Base-by-base conservation (phyloP, 1,140 invertebrate genomes). In the Mizuhopecten yessoensis region DNA sequence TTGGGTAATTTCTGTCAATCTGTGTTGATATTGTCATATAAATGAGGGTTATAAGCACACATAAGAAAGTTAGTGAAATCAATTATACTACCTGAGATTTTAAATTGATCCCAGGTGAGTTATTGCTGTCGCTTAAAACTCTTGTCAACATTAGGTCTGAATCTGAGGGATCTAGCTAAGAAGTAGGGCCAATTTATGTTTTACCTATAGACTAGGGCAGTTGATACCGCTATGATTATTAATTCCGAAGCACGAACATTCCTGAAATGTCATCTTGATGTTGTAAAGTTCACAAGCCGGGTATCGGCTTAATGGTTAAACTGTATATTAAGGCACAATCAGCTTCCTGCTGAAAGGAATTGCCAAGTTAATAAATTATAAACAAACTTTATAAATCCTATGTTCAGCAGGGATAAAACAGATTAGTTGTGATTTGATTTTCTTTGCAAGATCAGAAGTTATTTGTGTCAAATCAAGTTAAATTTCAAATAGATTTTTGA, bases 1-100 rank as follows among this genome's bases (percentile, higher is more conserved):
- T 90, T 87, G 87, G 87, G 87, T 91, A 88, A 91, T 91, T 91
- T 91, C 90, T 91, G 90, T 91, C 90, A 91, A 39, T 87, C 87
- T 39, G 33, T 91, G 87, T 91, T 91, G 87, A 87, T 75, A 86
- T 86, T 88, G 90, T 88, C 23, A 91, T 87, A 91, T 91, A 91
- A 91, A 91, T 91, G 87, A 87, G 34, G 33, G 39, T 88, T 88
- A 91, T 91, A 91, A 91, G 90, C 45, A 88, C 86, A 87, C 75
- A 88, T 91, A 91, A 91, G 90, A 91, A 91, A 91, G 90, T 91
- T 87, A 42, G 49, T 86, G 87, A 88, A 88, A 91, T 86, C 90
- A 88, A 91, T 91, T 91, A 91, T 91, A 45, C 34, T 39, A 86
- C 75, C 87, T 29, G 33, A 49, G 88, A 91, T 57, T 88, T 91